These are phyloP conservation scores for Uropetala carovei DNA, from an alignment of 2,888 invertebrate genomes.

Conservation along the genomic window DNA sequence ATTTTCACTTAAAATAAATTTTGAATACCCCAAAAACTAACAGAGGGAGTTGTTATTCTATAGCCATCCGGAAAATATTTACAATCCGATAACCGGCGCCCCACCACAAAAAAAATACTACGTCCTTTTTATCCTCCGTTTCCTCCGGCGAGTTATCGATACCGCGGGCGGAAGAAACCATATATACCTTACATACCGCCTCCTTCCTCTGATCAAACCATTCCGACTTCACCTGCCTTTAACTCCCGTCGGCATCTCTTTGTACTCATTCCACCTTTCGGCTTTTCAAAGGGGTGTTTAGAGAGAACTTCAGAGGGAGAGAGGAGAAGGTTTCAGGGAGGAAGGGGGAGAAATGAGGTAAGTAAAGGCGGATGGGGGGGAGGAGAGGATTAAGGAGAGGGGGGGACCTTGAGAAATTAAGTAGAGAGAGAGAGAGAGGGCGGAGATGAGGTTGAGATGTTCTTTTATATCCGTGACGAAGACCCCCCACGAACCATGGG, in stretches of 20 bases:
- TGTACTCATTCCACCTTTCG: slow-evolving; percentile 11
- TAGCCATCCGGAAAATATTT: neutral
- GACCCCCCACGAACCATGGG: neutral
- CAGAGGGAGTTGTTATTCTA: too few species aligned
- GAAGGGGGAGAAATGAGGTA: neutral
- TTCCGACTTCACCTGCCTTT: slow-evolving; percentile 12
- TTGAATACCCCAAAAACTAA: too few species aligned
- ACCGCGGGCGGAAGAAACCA: neutral
- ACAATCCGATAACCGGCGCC: neutral
- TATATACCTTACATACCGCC: neutral
- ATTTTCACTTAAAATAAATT: too few species aligned
- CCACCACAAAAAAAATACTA: neutral
- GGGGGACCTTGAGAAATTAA: neutral
- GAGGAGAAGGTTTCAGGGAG: neutral
- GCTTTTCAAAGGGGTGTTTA: neutral
- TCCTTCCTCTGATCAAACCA: neutral
- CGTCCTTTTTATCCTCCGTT: neutral
- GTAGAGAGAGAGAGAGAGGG: neutral
- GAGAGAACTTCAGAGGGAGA: neutral
- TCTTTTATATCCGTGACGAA: neutral
- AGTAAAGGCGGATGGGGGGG: neutral
- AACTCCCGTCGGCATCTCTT: slow-evolving; percentile 22
- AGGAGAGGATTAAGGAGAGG: neutral
- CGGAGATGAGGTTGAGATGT: neutral
- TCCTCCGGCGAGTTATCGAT: neutral